Base-by-base conservation (phyloP, 2,113 vertebrate genomes). In the Neolamprologus variostigma region DNA sequence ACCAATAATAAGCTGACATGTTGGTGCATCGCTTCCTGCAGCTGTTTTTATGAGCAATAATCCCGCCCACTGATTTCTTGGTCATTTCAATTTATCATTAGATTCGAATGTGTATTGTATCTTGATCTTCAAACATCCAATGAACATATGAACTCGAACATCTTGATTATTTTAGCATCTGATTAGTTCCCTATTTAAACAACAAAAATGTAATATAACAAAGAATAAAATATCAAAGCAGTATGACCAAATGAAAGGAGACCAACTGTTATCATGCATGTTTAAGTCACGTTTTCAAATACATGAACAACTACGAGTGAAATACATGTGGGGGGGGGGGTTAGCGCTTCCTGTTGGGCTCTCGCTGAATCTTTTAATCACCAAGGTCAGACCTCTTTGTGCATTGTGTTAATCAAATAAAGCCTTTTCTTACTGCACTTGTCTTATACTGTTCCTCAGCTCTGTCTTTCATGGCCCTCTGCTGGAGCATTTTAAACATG, bases 391-490 rank as follows among this genome's bases (percentile, higher is more conserved):
- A 5, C 59, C 23, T n/a, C n/a, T 3, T 9, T 37, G 50, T n/a
- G 23, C n/a, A 6, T 31, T 42, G 80, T 19, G 6, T 55, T 23
- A 33, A 85, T 55, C 17, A 81, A 80, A 84, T 86, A 40, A 80
- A 86, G 51, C 63, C 1, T 50, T 73, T 80, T 3, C 63, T 63
- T 45, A 8, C 17, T 68, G 61, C 17, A n/a, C 14, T 47, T 19
- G 83, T 85, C 66, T 80, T 26, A 2, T 9, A 10, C 37, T 42
- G 61, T 23, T 85, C 85, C 82, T 85, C 83, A 53, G 88, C 87
- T 93, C 86, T 91, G 88, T 91, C 81, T 93, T 93, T 92, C 93
- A 89, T 94, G 93, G 92, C 94, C 93, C 94, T 95, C 93, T 95
- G 94, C 91, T 95, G 92, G 94, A 94, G 87, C 45, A 35, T 90